phyloP scores from a whole-genome alignment of 2,888 invertebrate genomes.

The Chaitophorus viminalis region DNA sequence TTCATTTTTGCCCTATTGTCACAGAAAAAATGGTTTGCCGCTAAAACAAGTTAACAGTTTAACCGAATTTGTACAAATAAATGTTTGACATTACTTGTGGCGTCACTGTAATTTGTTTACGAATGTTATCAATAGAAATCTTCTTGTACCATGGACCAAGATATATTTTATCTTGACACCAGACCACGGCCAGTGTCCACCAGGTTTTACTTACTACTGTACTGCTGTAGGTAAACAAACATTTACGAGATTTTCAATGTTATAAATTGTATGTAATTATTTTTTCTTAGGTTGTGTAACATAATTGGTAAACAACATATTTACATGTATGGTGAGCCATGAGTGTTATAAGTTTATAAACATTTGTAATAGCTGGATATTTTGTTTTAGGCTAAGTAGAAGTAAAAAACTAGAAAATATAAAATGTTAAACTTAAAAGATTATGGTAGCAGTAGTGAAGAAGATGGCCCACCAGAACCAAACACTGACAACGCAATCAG shows the following conservation, averaged over 20 bases:
- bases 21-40: neutral
- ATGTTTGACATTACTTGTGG: neutral
- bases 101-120: neutral
- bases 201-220: neutral
- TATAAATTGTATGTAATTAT: neutral
- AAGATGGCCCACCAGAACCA: constrained; percentile 74
- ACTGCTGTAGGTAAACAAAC: neutral
- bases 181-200: neutral
- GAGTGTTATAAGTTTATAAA: too few species aligned
- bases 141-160: too few species aligned
- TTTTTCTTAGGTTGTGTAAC: too few species aligned
- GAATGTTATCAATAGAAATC: neutral
- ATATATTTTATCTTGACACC: too few species aligned
- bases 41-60: neutral
- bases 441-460: constrained; percentile 81
- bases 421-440: constrained; percentile 78
- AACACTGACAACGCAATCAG: constrained; percentile 71
- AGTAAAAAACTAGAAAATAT: neutral
- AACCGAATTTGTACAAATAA: neutral
- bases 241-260: neutral
- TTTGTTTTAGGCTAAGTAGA: too few species aligned
- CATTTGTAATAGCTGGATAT: too few species aligned
- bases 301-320: too few species aligned
- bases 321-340: too few species aligned
- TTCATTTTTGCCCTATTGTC: too few species aligned